Evolutionary conservation across 2,113 vertebrate species (phyloP).

Genomic region (Emydocephalus ijimae): DNA sequence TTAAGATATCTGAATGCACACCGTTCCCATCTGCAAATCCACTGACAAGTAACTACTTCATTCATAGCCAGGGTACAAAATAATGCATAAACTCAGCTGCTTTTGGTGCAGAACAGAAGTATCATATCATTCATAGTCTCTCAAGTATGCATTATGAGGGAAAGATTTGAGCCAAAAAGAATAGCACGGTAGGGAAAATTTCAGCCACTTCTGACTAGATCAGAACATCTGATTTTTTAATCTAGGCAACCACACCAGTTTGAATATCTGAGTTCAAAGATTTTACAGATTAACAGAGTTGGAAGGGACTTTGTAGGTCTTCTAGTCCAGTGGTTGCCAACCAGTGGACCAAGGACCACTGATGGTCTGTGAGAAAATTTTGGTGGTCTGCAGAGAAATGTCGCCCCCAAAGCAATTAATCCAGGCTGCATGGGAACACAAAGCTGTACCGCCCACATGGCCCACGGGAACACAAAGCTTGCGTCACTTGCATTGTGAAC

Average conservation of each 20-base stretch:
- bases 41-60: background rate
- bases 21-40: background rate
- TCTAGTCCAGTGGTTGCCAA: no score
- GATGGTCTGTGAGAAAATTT: no score
- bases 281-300: no score
- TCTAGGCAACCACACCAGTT: background rate
- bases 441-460: no score
- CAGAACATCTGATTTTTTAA: background rate
- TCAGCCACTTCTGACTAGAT: background rate
- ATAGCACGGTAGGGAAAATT: background rate
- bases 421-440: no score
- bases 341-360: no score
- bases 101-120: background rate
- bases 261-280: background rate
- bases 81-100: background rate
- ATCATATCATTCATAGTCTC: constrained; percentile 3
- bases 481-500: no score
- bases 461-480: no score
- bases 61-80: background rate
- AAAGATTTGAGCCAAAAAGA: background rate
- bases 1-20: no score
- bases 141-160: background rate
- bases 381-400: no score
- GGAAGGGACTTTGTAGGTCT: no score
- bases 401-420: no score